Conservation (phyloP, 2,113 vertebrate genomes). For the Tetrax tetrax region DNA sequence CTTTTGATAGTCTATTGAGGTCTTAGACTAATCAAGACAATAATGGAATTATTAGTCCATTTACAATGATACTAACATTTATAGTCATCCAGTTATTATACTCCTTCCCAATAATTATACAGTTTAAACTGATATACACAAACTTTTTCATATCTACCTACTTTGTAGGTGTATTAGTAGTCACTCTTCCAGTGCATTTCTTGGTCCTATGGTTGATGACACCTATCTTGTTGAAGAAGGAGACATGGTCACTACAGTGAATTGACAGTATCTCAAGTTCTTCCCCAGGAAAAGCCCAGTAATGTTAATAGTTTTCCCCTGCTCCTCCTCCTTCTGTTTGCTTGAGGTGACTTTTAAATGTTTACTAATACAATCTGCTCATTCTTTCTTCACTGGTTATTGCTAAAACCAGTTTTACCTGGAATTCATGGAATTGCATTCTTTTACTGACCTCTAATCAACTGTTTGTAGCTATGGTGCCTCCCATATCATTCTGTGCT, state of each 20-base stretch:
- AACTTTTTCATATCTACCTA: not conserved
- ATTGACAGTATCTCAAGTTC: not conserved
- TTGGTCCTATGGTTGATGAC: not conserved
- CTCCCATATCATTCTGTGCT: not conserved
- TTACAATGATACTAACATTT: not conserved
- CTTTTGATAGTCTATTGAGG: not conserved
- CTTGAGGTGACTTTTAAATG: not conserved
- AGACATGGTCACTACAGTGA: not conserved
- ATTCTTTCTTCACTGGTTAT: not conserved
- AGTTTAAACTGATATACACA: not conserved
- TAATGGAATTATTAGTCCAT: not conserved
- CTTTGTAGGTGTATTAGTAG: not conserved
- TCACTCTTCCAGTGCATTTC: not conserved
- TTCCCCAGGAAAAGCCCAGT: not conserved
- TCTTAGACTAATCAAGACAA: not conserved
- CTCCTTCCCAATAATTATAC: not conserved
- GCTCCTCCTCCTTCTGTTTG: not conserved
- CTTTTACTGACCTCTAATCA: not conserved
- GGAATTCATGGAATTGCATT: not conserved
- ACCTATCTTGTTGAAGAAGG: not conserved
- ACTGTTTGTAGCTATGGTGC: not conserved
- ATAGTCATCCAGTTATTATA: not conserved
- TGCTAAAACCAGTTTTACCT: not conserved
- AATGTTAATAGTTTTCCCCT: not conserved
- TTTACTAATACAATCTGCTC: not conserved